Percentiles rank a stretch among this genome's conserved stretches.
Conservation (phyloP, 2,888 invertebrate species). For the Chrysolina americana region DNA sequence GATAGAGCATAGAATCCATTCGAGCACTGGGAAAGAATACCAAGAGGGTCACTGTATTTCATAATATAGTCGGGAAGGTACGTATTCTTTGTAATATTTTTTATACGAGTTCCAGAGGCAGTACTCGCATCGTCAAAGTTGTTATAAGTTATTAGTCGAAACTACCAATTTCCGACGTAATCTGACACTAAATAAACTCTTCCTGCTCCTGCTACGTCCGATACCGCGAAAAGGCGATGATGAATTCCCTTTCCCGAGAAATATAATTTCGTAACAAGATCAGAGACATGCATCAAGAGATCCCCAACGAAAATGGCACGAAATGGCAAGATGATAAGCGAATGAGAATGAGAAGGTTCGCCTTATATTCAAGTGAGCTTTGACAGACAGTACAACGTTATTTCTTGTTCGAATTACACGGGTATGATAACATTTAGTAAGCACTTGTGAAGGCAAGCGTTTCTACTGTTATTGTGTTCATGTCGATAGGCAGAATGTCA, state of each 20-base stretch:
- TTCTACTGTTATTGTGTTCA: background rate
- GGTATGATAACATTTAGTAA: background rate
- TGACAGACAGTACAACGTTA: background rate
- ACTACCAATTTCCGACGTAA: background rate
- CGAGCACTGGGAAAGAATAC: no score
- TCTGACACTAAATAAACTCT: background rate
- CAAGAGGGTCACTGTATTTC: no score
- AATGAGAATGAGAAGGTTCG: background rate
- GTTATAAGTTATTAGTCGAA: background rate
- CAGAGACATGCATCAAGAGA: background rate
- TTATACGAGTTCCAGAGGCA: no score
- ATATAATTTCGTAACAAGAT: constrained; percentile 7
- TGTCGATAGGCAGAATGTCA: background rate
- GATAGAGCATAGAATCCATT: no score
- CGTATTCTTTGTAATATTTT: no score
- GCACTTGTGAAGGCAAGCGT: background rate
- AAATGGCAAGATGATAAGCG: background rate
- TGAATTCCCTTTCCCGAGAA: background rate
- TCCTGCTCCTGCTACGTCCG: background rate
- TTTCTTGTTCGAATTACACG: background rate
- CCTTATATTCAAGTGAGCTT: background rate
- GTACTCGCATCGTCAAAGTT: no score
- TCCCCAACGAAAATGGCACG: background rate
- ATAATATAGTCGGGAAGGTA: no score
- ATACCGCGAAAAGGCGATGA: constrained; percentile 5